phyloP scores from a whole-genome alignment of 2,888 invertebrate genomes.

The Clitarchus hookeri region DNA sequence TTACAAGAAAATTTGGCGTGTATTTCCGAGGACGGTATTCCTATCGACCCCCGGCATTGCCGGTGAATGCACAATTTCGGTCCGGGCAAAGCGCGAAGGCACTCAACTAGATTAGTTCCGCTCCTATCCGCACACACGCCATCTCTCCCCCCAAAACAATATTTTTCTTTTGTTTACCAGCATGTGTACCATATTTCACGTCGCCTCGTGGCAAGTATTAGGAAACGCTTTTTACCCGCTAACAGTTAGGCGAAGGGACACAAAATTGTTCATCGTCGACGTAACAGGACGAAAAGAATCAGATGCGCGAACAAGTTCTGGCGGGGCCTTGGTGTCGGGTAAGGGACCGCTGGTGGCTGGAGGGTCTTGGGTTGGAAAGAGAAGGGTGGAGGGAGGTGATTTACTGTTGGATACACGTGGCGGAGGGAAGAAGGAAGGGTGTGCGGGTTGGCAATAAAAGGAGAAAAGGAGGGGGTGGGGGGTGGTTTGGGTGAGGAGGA shows the following conservation, averaged over 20 bases:
- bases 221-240: neutral
- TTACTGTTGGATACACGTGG: slow-evolving; percentile 14
- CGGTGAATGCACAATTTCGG: neutral
- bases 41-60: no score
- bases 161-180: neutral
- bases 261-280: neutral
- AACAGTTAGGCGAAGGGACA: neutral
- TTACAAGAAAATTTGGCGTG: no score
- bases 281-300: neutral
- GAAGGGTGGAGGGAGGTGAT: neutral
- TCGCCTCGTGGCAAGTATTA: neutral
- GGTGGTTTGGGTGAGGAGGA: neutral
- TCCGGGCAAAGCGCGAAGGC: neutral
- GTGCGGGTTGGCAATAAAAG: neutral
- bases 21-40: no score
- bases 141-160: neutral
- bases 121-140: neutral
- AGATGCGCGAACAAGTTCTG: neutral
- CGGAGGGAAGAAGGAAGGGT: neutral
- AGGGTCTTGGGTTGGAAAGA: no score
- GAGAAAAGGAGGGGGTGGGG: neutral
- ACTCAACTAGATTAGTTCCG: neutral
- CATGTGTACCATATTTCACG: neutral
- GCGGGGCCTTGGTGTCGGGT: no score
- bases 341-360: neutral